A percentile compares a stretch with the other conserved stretches of the same genome.
Evolutionary conservation across 2,888 invertebrate genomes (phyloP).

Genomic region (Thalpophila matura): DNA sequence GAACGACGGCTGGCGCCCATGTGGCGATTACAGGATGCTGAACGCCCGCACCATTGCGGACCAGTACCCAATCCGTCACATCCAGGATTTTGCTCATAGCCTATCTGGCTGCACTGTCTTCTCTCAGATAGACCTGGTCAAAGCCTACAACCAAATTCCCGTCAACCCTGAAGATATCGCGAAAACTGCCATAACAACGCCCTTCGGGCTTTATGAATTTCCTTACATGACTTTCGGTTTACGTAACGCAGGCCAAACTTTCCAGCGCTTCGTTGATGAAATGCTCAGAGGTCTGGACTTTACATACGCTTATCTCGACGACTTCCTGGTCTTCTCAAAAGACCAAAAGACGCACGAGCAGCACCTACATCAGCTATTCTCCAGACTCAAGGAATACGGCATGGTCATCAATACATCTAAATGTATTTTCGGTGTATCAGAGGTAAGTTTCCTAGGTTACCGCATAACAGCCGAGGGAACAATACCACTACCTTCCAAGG

Average conservation of each 20-base stretch:
- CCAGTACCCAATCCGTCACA: no score
- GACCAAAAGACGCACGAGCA: no score
- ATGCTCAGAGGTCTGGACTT: neutral
- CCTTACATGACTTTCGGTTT: neutral
- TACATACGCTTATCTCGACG: neutral
- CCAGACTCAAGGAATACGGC: no score
- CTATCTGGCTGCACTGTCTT: no score
- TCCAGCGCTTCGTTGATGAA: neutral
- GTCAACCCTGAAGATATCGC: neutral
- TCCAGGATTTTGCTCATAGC: neutral
- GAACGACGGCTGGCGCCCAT: no score
- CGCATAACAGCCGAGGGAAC: neutral
- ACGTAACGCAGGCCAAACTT: neutral
- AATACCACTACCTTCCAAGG: neutral
- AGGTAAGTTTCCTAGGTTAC: slow-evolving; percentile 9
- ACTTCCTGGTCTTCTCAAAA: slow-evolving; percentile 2
- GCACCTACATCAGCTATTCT: no score
- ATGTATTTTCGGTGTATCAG: no score
- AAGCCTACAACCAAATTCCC: neutral
- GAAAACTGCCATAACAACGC: neutral
- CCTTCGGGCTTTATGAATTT: neutral
- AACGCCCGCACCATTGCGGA: no score
- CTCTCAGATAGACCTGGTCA: no score
- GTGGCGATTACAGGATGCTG: no score
- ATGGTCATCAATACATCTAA: no score